Evolutionary conservation across 1,140 invertebrate species (phyloP), one percentile per base, ranked within the genome.

Genomic region (Brachionus rubens): DNA sequence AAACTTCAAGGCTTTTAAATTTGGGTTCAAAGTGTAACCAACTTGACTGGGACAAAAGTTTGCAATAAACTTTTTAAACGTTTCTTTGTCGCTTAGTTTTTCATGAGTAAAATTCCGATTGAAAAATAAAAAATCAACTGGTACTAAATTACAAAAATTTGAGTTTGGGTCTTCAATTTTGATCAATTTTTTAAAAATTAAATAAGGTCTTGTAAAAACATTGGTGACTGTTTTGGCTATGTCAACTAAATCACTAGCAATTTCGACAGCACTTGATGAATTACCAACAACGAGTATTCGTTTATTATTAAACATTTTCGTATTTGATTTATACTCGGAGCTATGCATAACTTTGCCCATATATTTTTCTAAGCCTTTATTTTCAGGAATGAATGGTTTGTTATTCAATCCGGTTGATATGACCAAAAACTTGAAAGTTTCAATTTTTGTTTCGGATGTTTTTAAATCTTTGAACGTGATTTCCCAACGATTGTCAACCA

Each of bases 271-370:
- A 47, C 68, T 72, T 2, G 33, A 16, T 30, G 70, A 75, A 28
- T 10, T 19, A 54, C 48, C 70, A 19, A 75, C 30, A 14, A 75
- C 30, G 6, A 54, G 6, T 1, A 75, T 26, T 1, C 30, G 21
- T 59, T 75, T 56, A 19, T 43, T n/a, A 3, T 21, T 24, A 21
- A 33, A 21, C 6, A 28, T 12, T 19, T 52, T 5, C 19, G 30
- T 16, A 24, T 52, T 36, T 14, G 26, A n/a, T 3, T 50, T 14
- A 75, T 54, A 75, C 7, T 75, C 36, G 2, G 70, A 28, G 24
- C 70, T 75, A 24, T 75, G 70, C 12, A 75, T 40, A 41, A 56
- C 10, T n/a, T 24, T 54, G 1, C 70, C 70, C 14, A 19, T 52
- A 19, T 54, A 75, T 28, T 28, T 10, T n/a, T 14, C 10, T 12